Conservation (phyloP, 2,888 invertebrate genomes). For the Andricus curvator region DNA sequence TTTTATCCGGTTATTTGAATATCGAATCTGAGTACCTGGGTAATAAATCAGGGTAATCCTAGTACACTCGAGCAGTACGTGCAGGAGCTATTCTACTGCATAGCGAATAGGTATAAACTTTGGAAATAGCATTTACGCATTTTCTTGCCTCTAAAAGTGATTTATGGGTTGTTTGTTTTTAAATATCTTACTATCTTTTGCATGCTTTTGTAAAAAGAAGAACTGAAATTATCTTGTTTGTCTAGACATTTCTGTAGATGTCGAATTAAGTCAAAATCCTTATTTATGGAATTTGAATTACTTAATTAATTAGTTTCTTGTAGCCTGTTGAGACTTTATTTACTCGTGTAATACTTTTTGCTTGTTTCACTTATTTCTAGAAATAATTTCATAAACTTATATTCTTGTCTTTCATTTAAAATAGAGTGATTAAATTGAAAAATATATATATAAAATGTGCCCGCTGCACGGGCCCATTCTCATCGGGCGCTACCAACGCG, state of each 20-base stretch:
- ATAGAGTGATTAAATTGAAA: too few species aligned
- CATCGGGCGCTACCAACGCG: too few species aligned
- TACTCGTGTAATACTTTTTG: too few species aligned
- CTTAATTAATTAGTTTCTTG: not conserved
- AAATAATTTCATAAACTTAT: too few species aligned
- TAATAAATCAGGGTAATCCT: conserved; percentile 40
- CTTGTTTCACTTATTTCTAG: too few species aligned
- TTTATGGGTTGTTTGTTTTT: conserved; percentile 17
- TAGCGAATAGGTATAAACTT: conserved; percentile 14
- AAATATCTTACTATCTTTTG: not conserved
- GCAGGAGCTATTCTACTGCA: conserved; percentile 35
- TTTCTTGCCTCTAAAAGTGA: conserved; percentile 9
- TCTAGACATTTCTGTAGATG: not conserved
- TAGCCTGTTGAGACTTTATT: too few species aligned
- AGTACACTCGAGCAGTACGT: conserved; percentile 21
- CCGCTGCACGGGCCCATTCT: too few species aligned
- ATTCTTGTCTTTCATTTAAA: too few species aligned
- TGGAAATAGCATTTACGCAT: conserved; percentile 21
- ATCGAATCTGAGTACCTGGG: conserved; percentile 41
- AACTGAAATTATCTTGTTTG: not conserved
- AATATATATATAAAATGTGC: too few species aligned
- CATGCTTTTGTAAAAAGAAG: not conserved
- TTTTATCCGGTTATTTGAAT: conserved; percentile 41
- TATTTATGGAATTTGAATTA: not conserved
- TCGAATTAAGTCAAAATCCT: not conserved